Conservation (phyloP, 2,888 invertebrate genomes). For the Cosmopolites sordidus region DNA sequence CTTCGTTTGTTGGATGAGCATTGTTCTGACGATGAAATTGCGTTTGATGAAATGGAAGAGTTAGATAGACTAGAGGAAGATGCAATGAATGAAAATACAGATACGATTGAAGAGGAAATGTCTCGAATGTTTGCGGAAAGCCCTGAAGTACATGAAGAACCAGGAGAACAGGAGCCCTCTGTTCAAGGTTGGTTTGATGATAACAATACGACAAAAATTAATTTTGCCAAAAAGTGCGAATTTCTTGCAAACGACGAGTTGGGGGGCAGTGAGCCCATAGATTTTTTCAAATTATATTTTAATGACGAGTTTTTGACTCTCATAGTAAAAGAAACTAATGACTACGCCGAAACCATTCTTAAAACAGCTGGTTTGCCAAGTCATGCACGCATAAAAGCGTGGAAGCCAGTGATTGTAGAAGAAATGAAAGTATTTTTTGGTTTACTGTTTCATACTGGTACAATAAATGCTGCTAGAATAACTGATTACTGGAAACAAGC, state of each 20-base stretch:
- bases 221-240: too few relatives aligned
- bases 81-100: too few relatives aligned
- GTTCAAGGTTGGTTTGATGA: too few relatives aligned
- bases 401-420: conserved; percentile 1
- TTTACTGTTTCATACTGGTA: conserved; percentile 17
- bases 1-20: too few relatives aligned
- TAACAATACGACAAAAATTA: too few relatives aligned
- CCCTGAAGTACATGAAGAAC: too few relatives aligned
- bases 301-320: background rate
- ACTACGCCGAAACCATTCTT: background rate
- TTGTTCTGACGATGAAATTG: too few relatives aligned
- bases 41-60: too few relatives aligned
- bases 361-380: background rate
- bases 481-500: conserved; percentile 23
- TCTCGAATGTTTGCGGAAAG: too few relatives aligned
- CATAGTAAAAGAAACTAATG: background rate
- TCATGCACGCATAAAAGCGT: background rate
- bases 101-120: too few relatives aligned
- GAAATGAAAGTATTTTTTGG: conserved; percentile 7
- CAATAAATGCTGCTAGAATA: conserved; percentile 6
- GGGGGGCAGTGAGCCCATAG: background rate
- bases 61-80: too few relatives aligned
- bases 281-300: background rate
- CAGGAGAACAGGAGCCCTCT: too few relatives aligned
- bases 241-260: background rate